Base-by-base conservation (phyloP, 2,888 invertebrate species). In the Habroteleia sp. region DNA sequence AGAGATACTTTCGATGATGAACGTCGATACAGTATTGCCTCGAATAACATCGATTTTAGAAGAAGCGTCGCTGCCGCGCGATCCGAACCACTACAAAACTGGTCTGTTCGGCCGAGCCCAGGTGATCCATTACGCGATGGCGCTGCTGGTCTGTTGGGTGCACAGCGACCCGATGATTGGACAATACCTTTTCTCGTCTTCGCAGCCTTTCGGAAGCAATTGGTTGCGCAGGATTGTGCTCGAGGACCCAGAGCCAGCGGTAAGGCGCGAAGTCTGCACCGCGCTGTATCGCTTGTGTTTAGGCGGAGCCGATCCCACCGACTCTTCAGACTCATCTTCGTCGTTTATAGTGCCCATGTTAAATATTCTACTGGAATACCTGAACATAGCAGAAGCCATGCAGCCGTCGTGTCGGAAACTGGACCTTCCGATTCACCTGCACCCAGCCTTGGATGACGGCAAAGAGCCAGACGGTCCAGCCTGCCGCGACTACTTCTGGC, bases 381-480 rank as follows among this genome's bases (percentile, higher is more conserved):
- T 97, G 80, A 93, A 94, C 4, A 92, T 95, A 56, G 97, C 97
- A 0, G 95, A 97, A 77, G 92, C 94, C 80, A 96, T 97, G 94
- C 92, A 94, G 25, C 93, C 94, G 3, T 84, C 84, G 0, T 63
- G 62, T 14, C 78, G 84, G 2, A 84, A 86, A 46, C 81, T 83
- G 0, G 87, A 87, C 27, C 58, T 87, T 7, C 83, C 86, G 0
- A 66, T 87, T 90, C 91, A 90, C 44, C 89, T 91, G 5, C 92
- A 92, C 60, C 91, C 92, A 39, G 91, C 91, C 20, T 85, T 91
- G 0, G 94, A 94, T 81, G 94, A 94, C 83, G 77, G 76, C 0
- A 96, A 97, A 85, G 97, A 97, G 84, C 96, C 97, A 0, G 97
- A 96, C 85, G 97, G 97, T 0, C 97, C 97, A 0, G 97, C 97